Evolutionary conservation across 1,140 invertebrate species (phyloP).

Genomic region (Paramacrobiotus metropolitanus): DNA sequence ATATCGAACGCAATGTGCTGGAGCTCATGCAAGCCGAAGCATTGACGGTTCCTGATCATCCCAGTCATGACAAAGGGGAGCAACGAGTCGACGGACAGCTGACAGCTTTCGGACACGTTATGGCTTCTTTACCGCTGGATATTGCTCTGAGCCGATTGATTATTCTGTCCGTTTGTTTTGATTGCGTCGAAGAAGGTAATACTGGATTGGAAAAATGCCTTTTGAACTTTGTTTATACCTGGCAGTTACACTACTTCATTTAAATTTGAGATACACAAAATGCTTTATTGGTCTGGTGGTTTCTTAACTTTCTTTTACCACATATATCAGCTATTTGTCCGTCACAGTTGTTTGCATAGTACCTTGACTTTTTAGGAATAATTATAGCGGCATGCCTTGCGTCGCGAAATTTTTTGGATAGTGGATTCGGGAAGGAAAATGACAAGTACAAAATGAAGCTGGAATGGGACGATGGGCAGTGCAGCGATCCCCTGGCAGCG

Average conservation of each 20-base stretch:
- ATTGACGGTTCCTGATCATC: neutral
- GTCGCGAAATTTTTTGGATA: neutral
- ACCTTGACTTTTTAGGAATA: no score
- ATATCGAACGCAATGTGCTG: conserved; percentile 53
- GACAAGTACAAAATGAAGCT: neutral
- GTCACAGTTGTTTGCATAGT: no score
- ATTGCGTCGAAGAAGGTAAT: conserved; percentile 53
- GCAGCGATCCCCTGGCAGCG: neutral
- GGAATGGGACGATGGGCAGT: neutral
- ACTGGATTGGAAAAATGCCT: no score
- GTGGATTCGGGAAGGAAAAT: neutral
- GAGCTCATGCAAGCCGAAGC: conserved; percentile 46
- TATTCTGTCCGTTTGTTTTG: conserved; percentile 60
- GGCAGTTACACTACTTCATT: no score
- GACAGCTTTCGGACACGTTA: conserved; percentile 57
- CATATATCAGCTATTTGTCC: no score
- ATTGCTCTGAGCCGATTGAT: conserved; percentile 58
- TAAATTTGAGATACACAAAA: no score
- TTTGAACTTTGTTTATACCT: no score
- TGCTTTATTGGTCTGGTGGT: no score
- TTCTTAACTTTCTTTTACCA: no score
- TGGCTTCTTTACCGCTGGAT: conserved; percentile 57
- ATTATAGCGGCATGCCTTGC: conserved; percentile 44
- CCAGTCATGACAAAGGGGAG: no score
- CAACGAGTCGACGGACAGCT: conserved; percentile 81